A percentile compares a stretch with the other conserved stretches of the same genome.
phyloP scores from a whole-genome alignment of 2,113 vertebrate species.

The Zapornia atra region DNA sequence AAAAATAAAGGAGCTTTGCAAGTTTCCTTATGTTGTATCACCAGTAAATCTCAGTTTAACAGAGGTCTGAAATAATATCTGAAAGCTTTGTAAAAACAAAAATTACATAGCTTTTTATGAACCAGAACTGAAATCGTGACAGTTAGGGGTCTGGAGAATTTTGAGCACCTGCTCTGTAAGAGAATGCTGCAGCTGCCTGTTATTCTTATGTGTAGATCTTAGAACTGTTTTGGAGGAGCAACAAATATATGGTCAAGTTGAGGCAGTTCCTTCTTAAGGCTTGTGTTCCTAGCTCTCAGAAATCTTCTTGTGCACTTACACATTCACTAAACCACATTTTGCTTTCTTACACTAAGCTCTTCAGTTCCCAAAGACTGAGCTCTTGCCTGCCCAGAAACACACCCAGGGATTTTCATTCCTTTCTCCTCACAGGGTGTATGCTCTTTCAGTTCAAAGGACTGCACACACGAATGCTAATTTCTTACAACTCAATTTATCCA shows the following conservation, averaged over 20 bases:
- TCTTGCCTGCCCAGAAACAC: not conserved
- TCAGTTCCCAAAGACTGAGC: not conserved
- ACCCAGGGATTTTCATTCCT: not conserved
- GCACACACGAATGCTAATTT: not conserved
- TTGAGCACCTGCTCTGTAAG: not conserved
- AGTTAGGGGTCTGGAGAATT: not conserved
- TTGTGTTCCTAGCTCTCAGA: not conserved
- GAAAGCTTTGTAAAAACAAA: not conserved
- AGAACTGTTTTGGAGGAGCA: not conserved
- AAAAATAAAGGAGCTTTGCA: not conserved
- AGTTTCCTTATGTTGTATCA: not conserved
- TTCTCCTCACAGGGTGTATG: not conserved
- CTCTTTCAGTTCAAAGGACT: not conserved
- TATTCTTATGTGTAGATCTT: not conserved
- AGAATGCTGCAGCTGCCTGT: not conserved
- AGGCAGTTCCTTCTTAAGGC: not conserved
- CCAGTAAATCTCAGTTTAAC: not conserved
- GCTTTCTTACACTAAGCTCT: not conserved
- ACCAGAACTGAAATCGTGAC: not conserved
- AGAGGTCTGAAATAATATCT: not conserved
- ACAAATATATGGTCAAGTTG: not conserved
- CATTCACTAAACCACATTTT: not conserved
- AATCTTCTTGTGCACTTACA: not conserved
- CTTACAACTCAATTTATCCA: constrained; percentile 13
- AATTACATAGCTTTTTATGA: not conserved